These are phyloP conservation scores for crab-eating macaque (Macaca fascicularis) DNA, from an alignment of 2,113 vertebrate species.

Conservation along the genomic window DNA sequence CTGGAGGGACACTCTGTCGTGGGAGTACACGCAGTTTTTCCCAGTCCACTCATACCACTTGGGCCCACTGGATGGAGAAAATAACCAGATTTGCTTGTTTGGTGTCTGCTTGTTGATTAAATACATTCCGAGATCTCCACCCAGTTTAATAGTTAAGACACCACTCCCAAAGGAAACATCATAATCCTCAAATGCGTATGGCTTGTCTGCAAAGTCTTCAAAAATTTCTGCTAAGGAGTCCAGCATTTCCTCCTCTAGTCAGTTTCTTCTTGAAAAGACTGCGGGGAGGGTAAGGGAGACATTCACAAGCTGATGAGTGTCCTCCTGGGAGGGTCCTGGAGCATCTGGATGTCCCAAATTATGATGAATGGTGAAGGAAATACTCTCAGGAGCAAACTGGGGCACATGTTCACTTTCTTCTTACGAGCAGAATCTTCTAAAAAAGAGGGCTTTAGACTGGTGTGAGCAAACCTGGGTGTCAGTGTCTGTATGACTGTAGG, in stretches of 20 bases:
- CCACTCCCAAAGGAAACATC: no score
- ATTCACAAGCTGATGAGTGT: not conserved
- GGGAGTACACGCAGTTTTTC: slow-evolving; percentile 91
- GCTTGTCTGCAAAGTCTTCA: no score
- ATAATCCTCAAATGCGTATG: no score
- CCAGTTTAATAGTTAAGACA: no score
- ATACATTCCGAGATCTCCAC: no score
- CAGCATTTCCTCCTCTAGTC: no score
- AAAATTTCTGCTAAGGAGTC: no score
- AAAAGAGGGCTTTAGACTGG: not conserved
- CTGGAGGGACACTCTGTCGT: slow-evolving; percentile 91
- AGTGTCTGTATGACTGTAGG: not conserved
- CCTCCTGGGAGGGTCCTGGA: not conserved
- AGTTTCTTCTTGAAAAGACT: not conserved
- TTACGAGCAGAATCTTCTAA: not conserved
- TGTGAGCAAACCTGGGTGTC: not conserved
- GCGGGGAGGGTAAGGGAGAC: not conserved
- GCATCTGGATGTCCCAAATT: not conserved
- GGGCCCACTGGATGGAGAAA: slow-evolving; percentile 88
- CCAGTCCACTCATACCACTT: slow-evolving; percentile 96
- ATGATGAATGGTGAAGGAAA: not conserved
- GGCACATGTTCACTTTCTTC: not conserved
- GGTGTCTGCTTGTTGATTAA: no score
- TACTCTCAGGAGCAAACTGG: not conserved
- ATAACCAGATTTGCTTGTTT: no score